Conservation (phyloP, 37 sponge, comb jelly and placozoan genomes). For the Halisarca cf. caerulea region DNA sequence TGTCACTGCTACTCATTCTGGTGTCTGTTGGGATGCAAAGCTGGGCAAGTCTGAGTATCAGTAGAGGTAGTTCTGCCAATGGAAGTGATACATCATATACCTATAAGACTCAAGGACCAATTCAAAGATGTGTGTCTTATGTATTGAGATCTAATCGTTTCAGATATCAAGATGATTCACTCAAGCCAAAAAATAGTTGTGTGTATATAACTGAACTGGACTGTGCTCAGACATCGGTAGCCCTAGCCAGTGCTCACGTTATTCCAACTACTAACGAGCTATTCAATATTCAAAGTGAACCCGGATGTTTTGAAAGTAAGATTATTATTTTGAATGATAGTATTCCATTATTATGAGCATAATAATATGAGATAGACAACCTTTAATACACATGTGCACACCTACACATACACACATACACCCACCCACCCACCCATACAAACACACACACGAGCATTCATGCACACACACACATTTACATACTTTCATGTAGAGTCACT, state of each 20-base stretch:
- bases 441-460: too few species aligned
- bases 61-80: not conserved
- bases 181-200: constrained; percentile 26
- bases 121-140: constrained; percentile 3
- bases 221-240: constrained; percentile 8
- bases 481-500: too few species aligned
- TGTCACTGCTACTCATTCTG: constrained; percentile 1
- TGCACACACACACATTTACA: too few species aligned
- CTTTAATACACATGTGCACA: not conserved
- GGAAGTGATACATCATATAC: constrained; percentile 5
- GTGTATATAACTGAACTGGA: constrained; percentile 47
- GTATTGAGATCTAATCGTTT: constrained; percentile 5
- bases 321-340: not conserved
- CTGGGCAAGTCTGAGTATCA: constrained; percentile 14
- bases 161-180: not conserved
- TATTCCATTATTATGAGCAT: not conserved
- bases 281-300: constrained; percentile 30
- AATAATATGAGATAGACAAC: not conserved
- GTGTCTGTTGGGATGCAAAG: constrained; percentile 17
- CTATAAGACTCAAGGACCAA: constrained; percentile 7
- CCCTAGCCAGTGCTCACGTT: constrained; percentile 60
- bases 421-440: too few species aligned
- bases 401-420: too few species aligned
- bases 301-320: constrained; percentile 56
- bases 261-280: constrained; percentile 40